These are phyloP conservation scores for Etheostoma cragini DNA, from an alignment of 2,113 vertebrate genomes.

Conservation along the genomic window DNA sequence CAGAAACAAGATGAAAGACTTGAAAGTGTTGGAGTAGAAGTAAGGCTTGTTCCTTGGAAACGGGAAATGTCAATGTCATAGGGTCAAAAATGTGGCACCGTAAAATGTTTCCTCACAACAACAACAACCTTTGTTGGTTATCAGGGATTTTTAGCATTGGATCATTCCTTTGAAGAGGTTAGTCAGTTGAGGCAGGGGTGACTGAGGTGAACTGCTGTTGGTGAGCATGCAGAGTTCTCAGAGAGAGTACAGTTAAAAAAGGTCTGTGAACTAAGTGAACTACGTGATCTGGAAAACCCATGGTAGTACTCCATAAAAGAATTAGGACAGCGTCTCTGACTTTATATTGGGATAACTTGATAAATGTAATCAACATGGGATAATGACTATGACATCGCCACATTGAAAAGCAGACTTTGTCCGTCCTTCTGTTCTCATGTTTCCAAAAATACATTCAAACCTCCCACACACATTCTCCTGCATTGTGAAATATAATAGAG, in stretches of 20 bases:
- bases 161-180: constrained; percentile 1
- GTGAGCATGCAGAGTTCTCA: constrained; percentile 42
- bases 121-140: background rate
- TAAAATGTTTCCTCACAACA: background rate
- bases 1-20: constrained; percentile 26
- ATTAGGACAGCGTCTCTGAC: background rate
- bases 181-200: constrained; percentile 17
- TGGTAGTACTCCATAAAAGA: background rate
- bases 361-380: background rate
- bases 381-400: too few relatives aligned
- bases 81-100: background rate
- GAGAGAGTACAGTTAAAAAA: constrained; percentile 35
- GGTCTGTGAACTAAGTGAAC: constrained; percentile 34
- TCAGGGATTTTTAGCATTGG: background rate
- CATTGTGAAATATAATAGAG: background rate
- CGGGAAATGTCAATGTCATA: constrained; percentile 14
- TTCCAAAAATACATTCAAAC: too few relatives aligned
- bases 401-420: too few relatives aligned
- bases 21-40: background rate
- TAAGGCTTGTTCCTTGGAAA: constrained; percentile 21
- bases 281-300: constrained; percentile 26
- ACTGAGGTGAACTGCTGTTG: constrained; percentile 28
- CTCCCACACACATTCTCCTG: too few relatives aligned
- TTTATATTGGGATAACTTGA: background rate
- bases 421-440: too few relatives aligned